These are phyloP conservation scores for Lycophotia porphyrea DNA, from an alignment of 2,888 invertebrate species.

Conservation along the genomic window DNA sequence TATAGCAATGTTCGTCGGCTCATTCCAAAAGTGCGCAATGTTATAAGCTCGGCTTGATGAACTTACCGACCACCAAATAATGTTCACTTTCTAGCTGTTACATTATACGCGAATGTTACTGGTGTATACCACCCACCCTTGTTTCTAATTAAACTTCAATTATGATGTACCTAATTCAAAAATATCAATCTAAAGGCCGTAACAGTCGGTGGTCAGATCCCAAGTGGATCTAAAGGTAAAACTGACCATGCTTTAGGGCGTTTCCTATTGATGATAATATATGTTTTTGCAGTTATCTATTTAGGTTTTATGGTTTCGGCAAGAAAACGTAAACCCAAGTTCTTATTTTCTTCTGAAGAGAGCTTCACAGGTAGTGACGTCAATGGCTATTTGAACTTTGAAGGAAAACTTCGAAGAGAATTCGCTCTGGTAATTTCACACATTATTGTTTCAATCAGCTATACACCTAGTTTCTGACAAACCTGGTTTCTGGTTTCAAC, in stretches of 20 bases:
- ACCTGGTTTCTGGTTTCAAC: too few relatives aligned
- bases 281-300: constrained; percentile 47
- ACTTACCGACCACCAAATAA: too few relatives aligned
- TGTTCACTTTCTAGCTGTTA: too few relatives aligned
- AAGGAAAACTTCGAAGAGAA: constrained; percentile 60
- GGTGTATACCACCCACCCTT: too few relatives aligned
- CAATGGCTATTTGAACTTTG: constrained; percentile 52
- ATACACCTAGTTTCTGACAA: neutral
- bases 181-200: neutral
- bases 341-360: neutral
- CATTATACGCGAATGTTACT: too few relatives aligned
- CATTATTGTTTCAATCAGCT: neutral
- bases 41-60: neutral
- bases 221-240: too few relatives aligned
- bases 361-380: neutral
- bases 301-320: constrained; percentile 45
- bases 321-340: neutral
- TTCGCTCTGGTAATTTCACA: constrained; percentile 64
- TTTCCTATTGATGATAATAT: neutral
- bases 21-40: neutral
- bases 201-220: neutral
- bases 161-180: too few relatives aligned
- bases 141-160: too few relatives aligned
- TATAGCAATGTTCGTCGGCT: too few relatives aligned
- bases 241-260: neutral